Evolutionary conservation across 2,113 vertebrate genomes (phyloP), one percentile per base, ranked within the genome.

Genomic region (Dipodomys ordii): DNA sequence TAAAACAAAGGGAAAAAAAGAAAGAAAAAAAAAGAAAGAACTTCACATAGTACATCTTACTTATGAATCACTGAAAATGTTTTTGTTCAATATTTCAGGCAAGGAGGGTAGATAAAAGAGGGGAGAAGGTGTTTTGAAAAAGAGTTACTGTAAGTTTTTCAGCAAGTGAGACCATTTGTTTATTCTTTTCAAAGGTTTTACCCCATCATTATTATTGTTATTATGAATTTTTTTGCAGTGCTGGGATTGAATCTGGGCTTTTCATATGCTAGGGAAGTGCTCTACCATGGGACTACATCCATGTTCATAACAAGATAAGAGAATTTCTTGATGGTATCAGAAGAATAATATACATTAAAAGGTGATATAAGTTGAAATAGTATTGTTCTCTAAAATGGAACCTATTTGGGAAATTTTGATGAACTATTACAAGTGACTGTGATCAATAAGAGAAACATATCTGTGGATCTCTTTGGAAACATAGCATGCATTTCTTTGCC

Each of bases 321-420:
- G 87, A 46, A 30, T 35, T 69, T 78, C 57, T 76, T n/a, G 30
- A 85, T 82, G 44, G 19, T 91, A 67, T 22, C 32, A 92, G 60
- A 65, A 84, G 22, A 90, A 35, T 57, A 27, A n/a, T 65, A 4
- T 30, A 15, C 7, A 15, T 67, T 67, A 91, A 86, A 39, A 81
- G 4, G 64, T 12, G 39, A 90, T 60, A 84, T 94, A 81, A 78
- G 32, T 22, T 60, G 57, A 12, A 76, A 67, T 79, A 44, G 53
- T 65, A 73, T 76, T 91, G 39, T 39, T 39, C 7, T 93, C 19
- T 67, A 92, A 88, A 82, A 23, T 93, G 81, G 23, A 93, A 91
- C 18, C 35, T 92, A 64, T 3, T 19, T 39, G 32, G 44, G 90
- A 92, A 87, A 65, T 76, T 27, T 87, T 11, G 79, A 44, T 74